A percentile compares a stretch with the other conserved stretches of the same genome.
These are phyloP conservation scores for Trigoniulus corallinus DNA, from an alignment of 1,140 invertebrate genomes.

Conservation along the genomic window DNA sequence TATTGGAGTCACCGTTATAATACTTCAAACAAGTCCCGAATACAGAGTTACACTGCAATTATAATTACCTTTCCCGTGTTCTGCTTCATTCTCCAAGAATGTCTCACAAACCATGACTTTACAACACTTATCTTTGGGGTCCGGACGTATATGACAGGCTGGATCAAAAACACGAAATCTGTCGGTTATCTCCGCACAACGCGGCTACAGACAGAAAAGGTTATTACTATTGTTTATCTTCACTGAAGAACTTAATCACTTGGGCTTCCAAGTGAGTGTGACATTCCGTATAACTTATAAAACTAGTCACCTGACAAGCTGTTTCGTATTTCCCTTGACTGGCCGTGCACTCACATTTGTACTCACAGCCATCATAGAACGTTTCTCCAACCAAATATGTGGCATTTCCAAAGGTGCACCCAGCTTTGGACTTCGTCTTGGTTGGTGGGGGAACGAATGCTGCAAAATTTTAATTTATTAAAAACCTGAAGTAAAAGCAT, in stretches of 20 bases:
- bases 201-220: neutral
- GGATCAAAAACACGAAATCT: neutral
- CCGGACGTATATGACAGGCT: slow-evolving; percentile 34
- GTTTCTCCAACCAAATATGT: slow-evolving; percentile 49
- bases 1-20: too few species aligned
- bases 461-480: too few species aligned
- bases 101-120: slow-evolving; percentile 66
- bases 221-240: too few species aligned
- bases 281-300: neutral
- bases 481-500: too few species aligned
- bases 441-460: slow-evolving; percentile 3
- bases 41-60: too few species aligned
- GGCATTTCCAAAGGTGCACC: slow-evolving; percentile 55
- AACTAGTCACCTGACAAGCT: slow-evolving; percentile 47
- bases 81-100: neutral
- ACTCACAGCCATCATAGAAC: slow-evolving; percentile 58
- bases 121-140: slow-evolving; percentile 63
- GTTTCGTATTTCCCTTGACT: slow-evolving; percentile 36
- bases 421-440: slow-evolving; percentile 29
- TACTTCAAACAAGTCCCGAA: too few species aligned
- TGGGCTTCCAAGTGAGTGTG: neutral
- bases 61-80: too few species aligned
- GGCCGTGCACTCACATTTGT: slow-evolving; percentile 53
- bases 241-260: too few species aligned
- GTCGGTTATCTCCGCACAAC: neutral